phyloP scores from a whole-genome alignment of 2,888 invertebrate species.

The Chymomyza procnemis region DNA sequence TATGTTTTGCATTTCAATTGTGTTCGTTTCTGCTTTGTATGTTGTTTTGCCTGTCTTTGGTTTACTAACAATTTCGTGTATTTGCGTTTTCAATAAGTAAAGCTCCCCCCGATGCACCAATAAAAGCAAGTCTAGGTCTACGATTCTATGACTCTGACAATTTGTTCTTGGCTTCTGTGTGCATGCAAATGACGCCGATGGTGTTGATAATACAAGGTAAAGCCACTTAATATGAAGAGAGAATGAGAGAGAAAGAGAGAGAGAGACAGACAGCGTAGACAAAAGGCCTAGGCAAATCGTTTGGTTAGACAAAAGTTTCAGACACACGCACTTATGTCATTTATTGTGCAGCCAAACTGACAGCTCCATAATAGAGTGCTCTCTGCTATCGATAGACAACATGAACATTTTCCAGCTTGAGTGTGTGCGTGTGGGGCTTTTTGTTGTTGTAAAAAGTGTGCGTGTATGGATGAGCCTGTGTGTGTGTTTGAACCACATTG shows the following conservation, averaged over 20 bases:
- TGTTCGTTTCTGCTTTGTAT: conserved; percentile 21
- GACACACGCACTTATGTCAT: conserved; percentile 24
- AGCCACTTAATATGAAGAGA: not conserved
- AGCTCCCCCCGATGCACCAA: conserved; percentile 7
- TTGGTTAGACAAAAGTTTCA: not conserved
- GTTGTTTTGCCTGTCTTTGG: conserved; percentile 33
- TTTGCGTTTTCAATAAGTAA: conserved; percentile 70
- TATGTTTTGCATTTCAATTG: conserved; percentile 69
- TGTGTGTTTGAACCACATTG: not conserved
- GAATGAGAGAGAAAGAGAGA: too few relatives aligned
- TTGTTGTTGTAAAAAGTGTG: not conserved
- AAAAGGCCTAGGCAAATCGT: not conserved
- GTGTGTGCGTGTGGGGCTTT: not conserved
- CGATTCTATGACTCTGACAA: conserved; percentile 68
- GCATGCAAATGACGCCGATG: conserved; percentile 63
- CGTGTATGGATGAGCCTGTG: not conserved
- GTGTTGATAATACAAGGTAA: conserved; percentile 44
- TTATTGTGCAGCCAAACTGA: conserved; percentile 39
- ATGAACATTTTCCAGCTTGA: not conserved
- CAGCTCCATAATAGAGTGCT: conserved; percentile 24
- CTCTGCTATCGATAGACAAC: not conserved
- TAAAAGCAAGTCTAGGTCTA: conserved; percentile 6
- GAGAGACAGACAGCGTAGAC: too few relatives aligned
- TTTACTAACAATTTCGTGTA: conserved; percentile 62
- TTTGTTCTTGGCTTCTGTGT: conserved; percentile 61